A percentile compares a stretch with the other conserved stretches of the same genome.
Conservation (phyloP, 2,113 vertebrate species). For the Antennarius striatus region DNA sequence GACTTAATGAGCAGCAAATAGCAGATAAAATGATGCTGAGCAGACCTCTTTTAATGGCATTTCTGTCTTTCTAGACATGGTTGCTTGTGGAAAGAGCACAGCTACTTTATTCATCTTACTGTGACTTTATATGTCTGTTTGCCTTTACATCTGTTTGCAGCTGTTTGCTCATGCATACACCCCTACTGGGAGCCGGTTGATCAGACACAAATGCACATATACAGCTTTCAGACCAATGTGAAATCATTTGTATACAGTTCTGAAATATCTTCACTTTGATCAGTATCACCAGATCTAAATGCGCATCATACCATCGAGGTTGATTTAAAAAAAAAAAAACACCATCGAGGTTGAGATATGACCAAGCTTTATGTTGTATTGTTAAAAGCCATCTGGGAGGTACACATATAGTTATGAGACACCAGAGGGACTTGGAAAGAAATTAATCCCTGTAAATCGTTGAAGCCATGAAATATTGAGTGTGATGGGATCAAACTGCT, state of each 20-base stretch:
- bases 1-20: too few relatives aligned
- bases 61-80: too few relatives aligned
- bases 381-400: conserved; percentile 19
- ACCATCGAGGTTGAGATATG: too few relatives aligned
- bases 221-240: not conserved
- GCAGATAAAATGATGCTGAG: too few relatives aligned
- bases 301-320: not conserved
- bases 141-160: too few relatives aligned
- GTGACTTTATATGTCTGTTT: too few relatives aligned
- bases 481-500: conserved; percentile 51
- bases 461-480: conserved; percentile 63
- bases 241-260: not conserved
- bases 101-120: too few relatives aligned
- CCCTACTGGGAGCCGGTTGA: too few relatives aligned
- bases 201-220: too few relatives aligned
- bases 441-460: conserved; percentile 40
- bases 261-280: conserved; percentile 28
- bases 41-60: too few relatives aligned
- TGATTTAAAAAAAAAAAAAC: not conserved
- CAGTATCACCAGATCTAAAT: conserved; percentile 24
- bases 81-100: too few relatives aligned
- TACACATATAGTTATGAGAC: conserved; percentile 14
- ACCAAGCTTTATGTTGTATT: conserved; percentile 23
- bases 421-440: conserved; percentile 25
- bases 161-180: too few relatives aligned